Conservation (phyloP, 1,140 invertebrate genomes). For the Monomorium pharaonis region DNA sequence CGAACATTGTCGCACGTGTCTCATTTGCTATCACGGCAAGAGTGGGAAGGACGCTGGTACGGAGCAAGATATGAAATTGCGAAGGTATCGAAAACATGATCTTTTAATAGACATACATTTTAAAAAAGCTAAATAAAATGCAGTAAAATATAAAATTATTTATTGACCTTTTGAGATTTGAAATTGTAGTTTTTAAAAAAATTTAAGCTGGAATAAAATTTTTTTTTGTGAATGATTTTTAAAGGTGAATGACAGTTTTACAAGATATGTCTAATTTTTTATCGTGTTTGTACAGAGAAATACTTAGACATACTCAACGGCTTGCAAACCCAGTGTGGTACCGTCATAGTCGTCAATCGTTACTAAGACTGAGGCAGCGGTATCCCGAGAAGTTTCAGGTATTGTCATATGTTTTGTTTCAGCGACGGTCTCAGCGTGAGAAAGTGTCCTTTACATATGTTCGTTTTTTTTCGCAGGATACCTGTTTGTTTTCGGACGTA, state of each 20-base stretch:
- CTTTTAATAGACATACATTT: neutral
- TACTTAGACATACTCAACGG: conserved; percentile 88
- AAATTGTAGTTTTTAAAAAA: neutral
- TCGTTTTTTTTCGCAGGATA: conserved; percentile 90
- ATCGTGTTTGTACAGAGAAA: conserved; percentile 81
- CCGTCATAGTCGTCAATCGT: conserved; percentile 88
- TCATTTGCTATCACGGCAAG: conserved; percentile 78
- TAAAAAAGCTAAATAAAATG: neutral
- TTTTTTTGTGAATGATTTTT: neutral
- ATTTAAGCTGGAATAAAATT: neutral
- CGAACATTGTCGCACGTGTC: conserved; percentile 78
- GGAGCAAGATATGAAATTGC: conserved; percentile 77
- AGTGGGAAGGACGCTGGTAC: conserved; percentile 60
- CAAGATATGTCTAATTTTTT: conserved; percentile 23
- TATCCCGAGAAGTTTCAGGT: conserved; percentile 88
- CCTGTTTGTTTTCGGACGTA: conserved; percentile 97
- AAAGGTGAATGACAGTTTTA: neutral
- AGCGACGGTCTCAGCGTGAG: neutral
- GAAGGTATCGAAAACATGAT: conserved; percentile 70
- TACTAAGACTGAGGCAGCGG: conserved; percentile 94
- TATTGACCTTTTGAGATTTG: neutral
- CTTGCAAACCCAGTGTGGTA: conserved; percentile 90
- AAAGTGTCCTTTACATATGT: conserved; percentile 27
- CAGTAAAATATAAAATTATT: neutral
- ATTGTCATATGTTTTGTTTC: conserved; percentile 24